Evolutionary conservation across 2,888 invertebrate species (phyloP).

Genomic region (Lasioglossum malachurum): DNA sequence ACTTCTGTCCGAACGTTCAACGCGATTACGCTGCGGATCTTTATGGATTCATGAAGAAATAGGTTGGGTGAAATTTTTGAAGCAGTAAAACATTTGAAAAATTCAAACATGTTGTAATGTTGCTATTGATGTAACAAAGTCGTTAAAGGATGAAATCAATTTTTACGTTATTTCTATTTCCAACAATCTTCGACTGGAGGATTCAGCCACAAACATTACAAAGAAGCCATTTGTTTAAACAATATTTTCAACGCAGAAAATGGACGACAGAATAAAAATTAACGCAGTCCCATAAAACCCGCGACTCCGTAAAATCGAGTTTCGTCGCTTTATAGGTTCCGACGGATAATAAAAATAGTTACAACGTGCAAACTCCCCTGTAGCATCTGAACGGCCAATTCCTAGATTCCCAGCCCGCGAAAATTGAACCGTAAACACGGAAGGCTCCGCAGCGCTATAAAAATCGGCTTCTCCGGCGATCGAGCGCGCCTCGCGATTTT

Average conservation of each 20-base stretch:
- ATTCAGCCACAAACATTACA: background rate
- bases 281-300: background rate
- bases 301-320: background rate
- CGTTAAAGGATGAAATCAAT: too few species aligned
- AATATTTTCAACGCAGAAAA: background rate
- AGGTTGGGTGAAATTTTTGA: too few species aligned
- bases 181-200: background rate
- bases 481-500: background rate
- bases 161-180: too few species aligned
- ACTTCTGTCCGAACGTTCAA: too few species aligned
- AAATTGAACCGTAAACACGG: constrained; percentile 8
- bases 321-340: background rate
- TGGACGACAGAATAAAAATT: background rate
- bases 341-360: background rate
- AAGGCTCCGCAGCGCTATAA: background rate
- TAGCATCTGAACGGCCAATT: background rate
- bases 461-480: background rate
- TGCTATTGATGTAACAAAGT: too few species aligned
- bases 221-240: background rate
- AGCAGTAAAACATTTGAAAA: too few species aligned
- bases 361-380: background rate
- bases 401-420: background rate
- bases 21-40: too few species aligned
- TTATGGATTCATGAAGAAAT: too few species aligned
- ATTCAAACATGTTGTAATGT: too few species aligned